phyloP scores from a whole-genome alignment of 2,888 invertebrate genomes.

The Phalera bucephala region DNA sequence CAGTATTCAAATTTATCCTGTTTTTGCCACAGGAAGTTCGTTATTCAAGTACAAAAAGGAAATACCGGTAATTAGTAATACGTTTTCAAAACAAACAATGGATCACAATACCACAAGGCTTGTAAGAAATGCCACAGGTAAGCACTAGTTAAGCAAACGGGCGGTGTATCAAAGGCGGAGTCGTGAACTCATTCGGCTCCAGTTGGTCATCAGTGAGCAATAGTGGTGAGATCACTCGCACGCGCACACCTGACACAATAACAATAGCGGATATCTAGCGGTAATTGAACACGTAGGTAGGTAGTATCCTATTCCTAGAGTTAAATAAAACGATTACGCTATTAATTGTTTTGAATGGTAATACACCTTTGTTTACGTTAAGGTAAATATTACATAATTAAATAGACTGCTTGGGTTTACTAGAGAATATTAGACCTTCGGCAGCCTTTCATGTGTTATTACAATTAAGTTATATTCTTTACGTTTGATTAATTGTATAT shows the following conservation, averaged over 20 bases:
- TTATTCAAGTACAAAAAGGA: too few relatives aligned
- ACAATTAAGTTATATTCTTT: too few relatives aligned
- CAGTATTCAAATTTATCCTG: too few relatives aligned
- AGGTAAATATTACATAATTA: not conserved
- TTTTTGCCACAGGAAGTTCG: too few relatives aligned
- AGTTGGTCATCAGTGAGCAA: conserved; percentile 74
- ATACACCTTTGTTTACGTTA: conserved; percentile 7
- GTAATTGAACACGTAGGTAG: conserved; percentile 37
- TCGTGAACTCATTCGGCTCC: conserved; percentile 60
- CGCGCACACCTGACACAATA: conserved; percentile 48
- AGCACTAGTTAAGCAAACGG: not conserved
- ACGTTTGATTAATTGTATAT: too few relatives aligned
- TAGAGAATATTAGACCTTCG: too few relatives aligned
- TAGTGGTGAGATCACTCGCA: conserved; percentile 69
- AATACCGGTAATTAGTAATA: too few relatives aligned
- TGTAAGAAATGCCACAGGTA: too few relatives aligned
- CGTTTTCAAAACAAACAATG: too few relatives aligned
- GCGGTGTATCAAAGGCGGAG: conserved; percentile 40
- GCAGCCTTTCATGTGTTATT: too few relatives aligned
- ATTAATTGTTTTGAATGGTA: conserved; percentile 26
- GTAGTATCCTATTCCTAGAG: conserved; percentile 27
- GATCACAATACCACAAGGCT: too few relatives aligned
- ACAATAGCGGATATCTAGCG: conserved; percentile 47
- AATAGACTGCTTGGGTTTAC: not conserved
- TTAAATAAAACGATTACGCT: conserved; percentile 36